Conservation (phyloP, 2,888 invertebrate species). For the Lacanobia oleracea region DNA sequence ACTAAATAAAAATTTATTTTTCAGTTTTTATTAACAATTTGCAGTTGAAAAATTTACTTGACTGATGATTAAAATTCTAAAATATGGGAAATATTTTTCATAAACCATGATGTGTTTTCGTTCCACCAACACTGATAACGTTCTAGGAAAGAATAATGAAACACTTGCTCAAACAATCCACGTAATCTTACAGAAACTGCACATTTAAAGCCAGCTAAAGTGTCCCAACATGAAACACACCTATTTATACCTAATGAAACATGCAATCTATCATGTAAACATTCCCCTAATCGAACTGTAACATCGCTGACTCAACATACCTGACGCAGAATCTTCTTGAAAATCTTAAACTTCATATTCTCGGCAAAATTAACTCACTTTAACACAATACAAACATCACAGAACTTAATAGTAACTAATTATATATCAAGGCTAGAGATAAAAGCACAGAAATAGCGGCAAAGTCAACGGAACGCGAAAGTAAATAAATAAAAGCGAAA, state of each 20-base stretch:
- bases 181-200: slow-evolving; percentile 28
- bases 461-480: slow-evolving; percentile 65
- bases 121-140: slow-evolving; percentile 9
- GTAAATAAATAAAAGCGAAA: slow-evolving; percentile 68
- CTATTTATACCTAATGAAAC: slow-evolving; percentile 47
- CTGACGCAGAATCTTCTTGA: slow-evolving; percentile 84
- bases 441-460: slow-evolving; percentile 68
- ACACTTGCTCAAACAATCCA: slow-evolving; percentile 54
- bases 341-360: slow-evolving; percentile 87
- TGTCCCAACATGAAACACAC: slow-evolving; percentile 30
- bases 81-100: background rate
- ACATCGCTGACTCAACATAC: slow-evolving; percentile 74
- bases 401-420: slow-evolving; percentile 68
- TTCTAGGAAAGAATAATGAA: slow-evolving; percentile 12
- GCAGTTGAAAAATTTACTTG: no score
- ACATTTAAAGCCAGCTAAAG: slow-evolving; percentile 16
- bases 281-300: slow-evolving; percentile 52
- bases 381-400: slow-evolving; percentile 72
- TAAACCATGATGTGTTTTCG: background rate
- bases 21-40: no score
- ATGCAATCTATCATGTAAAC: slow-evolving; percentile 51
- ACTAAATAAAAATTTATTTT: no score
- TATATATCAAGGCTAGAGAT: slow-evolving; percentile 72
- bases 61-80: background rate
- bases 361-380: slow-evolving; percentile 56